These are phyloP conservation scores for Papilio gigon DNA, from an alignment of 2,888 invertebrate genomes.

Conservation along the genomic window DNA sequence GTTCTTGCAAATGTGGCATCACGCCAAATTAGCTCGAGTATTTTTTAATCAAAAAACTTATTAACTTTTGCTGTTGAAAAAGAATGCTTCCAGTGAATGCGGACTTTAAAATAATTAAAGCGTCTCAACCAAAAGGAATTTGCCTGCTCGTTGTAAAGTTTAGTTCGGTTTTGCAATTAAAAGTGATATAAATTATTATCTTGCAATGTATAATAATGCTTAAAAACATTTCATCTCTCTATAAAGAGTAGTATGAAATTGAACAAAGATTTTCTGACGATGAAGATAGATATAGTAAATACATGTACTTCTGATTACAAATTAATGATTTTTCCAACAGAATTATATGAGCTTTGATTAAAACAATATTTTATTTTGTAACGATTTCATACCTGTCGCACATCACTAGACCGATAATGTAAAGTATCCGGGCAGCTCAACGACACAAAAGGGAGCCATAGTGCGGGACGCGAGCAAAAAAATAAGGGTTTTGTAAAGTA, in stretches of 20 bases:
- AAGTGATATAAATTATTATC: neutral
- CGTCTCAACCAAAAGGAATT: neutral
- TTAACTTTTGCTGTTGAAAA: conserved; percentile 20
- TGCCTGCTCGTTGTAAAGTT: neutral
- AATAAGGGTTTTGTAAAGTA: conserved; percentile 45
- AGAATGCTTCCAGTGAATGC: conserved; percentile 22
- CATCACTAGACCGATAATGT: conserved; percentile 48
- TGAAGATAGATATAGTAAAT: too few relatives aligned
- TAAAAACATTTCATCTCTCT: too few relatives aligned
- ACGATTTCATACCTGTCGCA: conserved; percentile 43
- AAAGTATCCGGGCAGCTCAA: conserved; percentile 49
- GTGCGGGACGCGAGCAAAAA: conserved; percentile 50
- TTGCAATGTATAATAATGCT: too few relatives aligned
- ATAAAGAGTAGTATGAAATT: too few relatives aligned
- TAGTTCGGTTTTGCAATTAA: neutral
- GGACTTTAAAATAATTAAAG: conserved; percentile 21
- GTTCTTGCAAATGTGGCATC: conserved; percentile 33
- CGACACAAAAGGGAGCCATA: conserved; percentile 52
- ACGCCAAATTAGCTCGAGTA: conserved; percentile 35
- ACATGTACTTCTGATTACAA: too few relatives aligned
- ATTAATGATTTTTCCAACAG: too few relatives aligned
- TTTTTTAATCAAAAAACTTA: conserved; percentile 34
- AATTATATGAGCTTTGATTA: too few relatives aligned
- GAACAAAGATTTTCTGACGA: too few relatives aligned
- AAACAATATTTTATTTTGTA: too few relatives aligned